phyloP scores from a whole-genome alignment of 2,888 invertebrate genomes.

The Hypomecis atomaria region DNA sequence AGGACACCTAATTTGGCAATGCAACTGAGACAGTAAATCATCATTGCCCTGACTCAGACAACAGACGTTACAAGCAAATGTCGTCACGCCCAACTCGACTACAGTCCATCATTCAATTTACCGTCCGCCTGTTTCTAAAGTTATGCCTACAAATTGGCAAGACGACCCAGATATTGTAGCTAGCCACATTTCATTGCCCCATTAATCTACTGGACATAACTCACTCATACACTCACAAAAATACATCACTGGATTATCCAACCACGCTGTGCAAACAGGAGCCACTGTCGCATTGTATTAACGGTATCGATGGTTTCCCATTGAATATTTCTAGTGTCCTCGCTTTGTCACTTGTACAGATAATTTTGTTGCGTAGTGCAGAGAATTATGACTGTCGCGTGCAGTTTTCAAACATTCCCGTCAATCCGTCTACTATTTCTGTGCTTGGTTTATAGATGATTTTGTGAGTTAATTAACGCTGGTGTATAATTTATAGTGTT shows the following conservation, averaged over 20 bases:
- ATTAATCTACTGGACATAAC: constrained; percentile 30
- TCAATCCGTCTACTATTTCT: constrained; percentile 46
- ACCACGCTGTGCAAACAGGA: neutral
- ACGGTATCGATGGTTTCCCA: neutral
- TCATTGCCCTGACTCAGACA: constrained; percentile 13
- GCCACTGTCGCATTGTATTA: neutral
- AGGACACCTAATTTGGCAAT: neutral
- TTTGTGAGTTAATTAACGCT: constrained; percentile 51
- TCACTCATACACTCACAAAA: constrained; percentile 38
- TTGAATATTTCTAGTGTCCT: neutral
- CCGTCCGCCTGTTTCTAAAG: constrained; percentile 29
- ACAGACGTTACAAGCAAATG: constrained; percentile 13
- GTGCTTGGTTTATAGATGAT: constrained; percentile 48
- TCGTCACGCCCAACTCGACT: constrained; percentile 25
- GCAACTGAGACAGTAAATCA: constrained; percentile 11
- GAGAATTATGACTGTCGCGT: constrained; percentile 49
- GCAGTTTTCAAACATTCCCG: constrained; percentile 46
- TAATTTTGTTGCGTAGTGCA: constrained; percentile 10
- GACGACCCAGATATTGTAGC: constrained; percentile 33
- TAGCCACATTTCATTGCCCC: constrained; percentile 36
- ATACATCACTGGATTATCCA: constrained; percentile 24
- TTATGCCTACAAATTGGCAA: constrained; percentile 37
- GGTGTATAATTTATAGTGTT: constrained; percentile 45
- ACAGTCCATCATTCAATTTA: constrained; percentile 36
- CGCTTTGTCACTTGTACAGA: neutral